Base-by-base conservation (phyloP, 2,888 invertebrate genomes). In the Embidobia sp. region DNA sequence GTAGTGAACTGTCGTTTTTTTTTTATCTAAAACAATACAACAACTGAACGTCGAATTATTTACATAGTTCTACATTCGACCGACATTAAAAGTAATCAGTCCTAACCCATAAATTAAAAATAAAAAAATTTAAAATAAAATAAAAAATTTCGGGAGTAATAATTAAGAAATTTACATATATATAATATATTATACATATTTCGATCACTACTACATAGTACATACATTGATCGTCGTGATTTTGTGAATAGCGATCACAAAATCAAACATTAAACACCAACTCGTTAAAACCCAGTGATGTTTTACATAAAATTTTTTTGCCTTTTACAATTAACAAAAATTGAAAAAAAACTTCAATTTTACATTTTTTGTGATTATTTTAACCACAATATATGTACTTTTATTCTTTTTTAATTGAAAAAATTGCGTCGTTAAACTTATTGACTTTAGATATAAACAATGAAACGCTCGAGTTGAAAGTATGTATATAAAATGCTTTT, bases 121-220 rank as follows among this genome's bases (percentile, higher is more conserved):
- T 22, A 7, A 29, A 7, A 35, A 10, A 10, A 35, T 35, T 35
- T 2, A 35, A 4, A 35, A 35, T 35, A 35, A 11, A 4, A 3
- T 13, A 35, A 22, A 22, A 22, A 3, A 1, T 7, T 48, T 16
- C 8, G n/a, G 16, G 51, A 29, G 7, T 15, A 55, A 26, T 40
- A 27, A 55, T 10, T 5, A 22, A 10, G 22, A 29, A 16, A 29
- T 57, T 5, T 59, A 51, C 35, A 35, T 51, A 59, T 46, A 46
- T 59, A 59, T 57, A 57, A 29, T 57, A 57, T 57, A 57, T 59
- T 46, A 33, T 42, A 59, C 46, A 29, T 18, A 37, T 15, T 55
- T 55, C 31, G 22, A 40, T 3, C 22, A 22, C 46, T 46, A 59
- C 46, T 59, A 42, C 29, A 35, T 59, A 44, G 18, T 40, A 26